Base-by-base conservation (phyloP, 2,113 vertebrate genomes). In the Laticauda colubrina region DNA sequence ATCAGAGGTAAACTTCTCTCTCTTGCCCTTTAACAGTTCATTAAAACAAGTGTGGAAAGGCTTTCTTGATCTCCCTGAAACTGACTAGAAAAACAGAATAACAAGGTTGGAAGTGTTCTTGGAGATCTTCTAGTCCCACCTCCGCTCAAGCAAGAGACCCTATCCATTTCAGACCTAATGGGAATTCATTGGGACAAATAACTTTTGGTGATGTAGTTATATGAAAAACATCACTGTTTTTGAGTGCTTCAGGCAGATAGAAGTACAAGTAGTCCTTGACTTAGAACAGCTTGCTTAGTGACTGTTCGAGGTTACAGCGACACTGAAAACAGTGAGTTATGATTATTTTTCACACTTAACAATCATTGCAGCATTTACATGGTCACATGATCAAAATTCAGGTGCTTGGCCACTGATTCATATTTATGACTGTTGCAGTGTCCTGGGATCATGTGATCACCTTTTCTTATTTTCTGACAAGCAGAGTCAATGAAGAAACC, bases 1-100 rank as follows among this genome's bases (percentile, higher is more conserved):
- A 23, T 0, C 87, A 9, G 92, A 53, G 91, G 98, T 98, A 64
- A 97, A 97, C 95, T 88, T 64, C 53, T 54, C 11, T 34, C 29
- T 91, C 8, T 55, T 81, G 34, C 75, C 18, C 75, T 81, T 81
- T 9, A 18, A 34, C 21, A 81, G 3, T 21, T 39, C 14, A 8
- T 81, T 9, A 81, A 81, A 34, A 81, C 2, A 7, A 43, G n/a
- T 81, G 75, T 39, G 34, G 34, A 43, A 81, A 81, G 34, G 15
- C n/a, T 69, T n/a, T 69, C 55, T 29, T 69, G 57, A 15, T 75
- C 14, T 15, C 21, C 59, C 10, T 87, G 18, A 34, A 21, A 24
- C 53, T 18, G 53, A 45, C 12, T n/a, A 43, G 11, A 64, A n/a
- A 14, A 64, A 64, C 61, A 64, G 26, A n/a, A 48, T 48, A 8